These are phyloP conservation scores for Gymnothorax javanicus DNA, from an alignment of 2,797 vertebrate species.

Conservation along the genomic window DNA sequence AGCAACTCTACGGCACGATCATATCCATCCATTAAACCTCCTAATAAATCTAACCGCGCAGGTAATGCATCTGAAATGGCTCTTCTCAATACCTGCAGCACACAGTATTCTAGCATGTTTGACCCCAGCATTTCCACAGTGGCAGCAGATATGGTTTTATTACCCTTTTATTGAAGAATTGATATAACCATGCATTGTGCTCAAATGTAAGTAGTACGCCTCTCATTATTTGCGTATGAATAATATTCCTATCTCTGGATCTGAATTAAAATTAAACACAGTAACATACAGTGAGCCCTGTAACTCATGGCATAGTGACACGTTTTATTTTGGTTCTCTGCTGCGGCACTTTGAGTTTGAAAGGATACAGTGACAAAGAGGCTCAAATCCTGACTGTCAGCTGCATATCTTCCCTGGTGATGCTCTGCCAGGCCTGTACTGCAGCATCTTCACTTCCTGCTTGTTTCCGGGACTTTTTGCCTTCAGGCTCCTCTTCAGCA, in stretches of 20 bases:
- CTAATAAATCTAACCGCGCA: background rate
- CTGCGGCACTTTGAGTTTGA: too few species aligned
- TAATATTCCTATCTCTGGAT: constrained; percentile 50
- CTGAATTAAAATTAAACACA: constrained; percentile 50
- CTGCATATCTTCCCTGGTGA: too few species aligned
- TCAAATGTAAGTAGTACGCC: background rate
- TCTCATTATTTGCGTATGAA: constrained; percentile 54
- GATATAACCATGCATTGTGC: background rate
- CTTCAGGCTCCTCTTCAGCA: too few species aligned
- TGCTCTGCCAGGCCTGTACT: too few species aligned
- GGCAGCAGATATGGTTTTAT: background rate
- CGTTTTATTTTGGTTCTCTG: too few species aligned
- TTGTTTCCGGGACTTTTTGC: too few species aligned
- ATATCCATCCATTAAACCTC: background rate
- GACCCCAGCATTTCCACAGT: background rate
- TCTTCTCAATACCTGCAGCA: background rate
- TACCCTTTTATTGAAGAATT: too few species aligned
- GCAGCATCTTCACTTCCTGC: too few species aligned
- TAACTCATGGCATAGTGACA: too few species aligned
- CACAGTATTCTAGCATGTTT: background rate
- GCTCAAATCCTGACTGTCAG: too few species aligned
- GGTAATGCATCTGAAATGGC: background rate
- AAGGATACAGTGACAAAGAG: too few species aligned
- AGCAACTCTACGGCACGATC: background rate
- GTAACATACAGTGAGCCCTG: too few species aligned